Conservation (phyloP, 1,140 invertebrate genomes). For the Ruditapes philippinarum region DNA sequence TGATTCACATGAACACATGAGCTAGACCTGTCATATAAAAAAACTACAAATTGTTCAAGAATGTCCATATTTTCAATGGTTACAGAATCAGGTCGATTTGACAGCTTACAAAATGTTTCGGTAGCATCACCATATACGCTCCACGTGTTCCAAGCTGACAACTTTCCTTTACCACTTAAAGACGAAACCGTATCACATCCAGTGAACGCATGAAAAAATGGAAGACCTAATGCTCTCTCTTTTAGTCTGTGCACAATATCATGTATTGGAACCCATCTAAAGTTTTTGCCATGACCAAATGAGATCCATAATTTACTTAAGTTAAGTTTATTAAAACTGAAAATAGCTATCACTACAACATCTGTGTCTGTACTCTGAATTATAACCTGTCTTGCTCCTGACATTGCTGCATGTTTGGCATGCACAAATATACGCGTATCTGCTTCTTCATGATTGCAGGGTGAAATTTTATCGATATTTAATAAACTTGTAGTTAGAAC, state of each 20-base stretch:
- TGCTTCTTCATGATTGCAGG: conserved; percentile 79
- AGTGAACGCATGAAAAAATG: conserved; percentile 7
- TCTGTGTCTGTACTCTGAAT: conserved; percentile 76
- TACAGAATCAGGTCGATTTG: not conserved
- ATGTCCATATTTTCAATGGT: not conserved
- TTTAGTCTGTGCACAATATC: not conserved
- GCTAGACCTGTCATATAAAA: conserved; percentile 60
- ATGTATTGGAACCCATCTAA: conserved; percentile 14
- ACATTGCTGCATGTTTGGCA: conserved; percentile 61
- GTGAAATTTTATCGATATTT: conserved; percentile 20
- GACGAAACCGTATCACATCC: conserved; percentile 24
- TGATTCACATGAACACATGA: conserved; percentile 18
- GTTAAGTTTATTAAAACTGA: conserved; percentile 25
- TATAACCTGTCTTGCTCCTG: conserved; percentile 55
- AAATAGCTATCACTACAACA: conserved; percentile 75
- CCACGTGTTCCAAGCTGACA: conserved; percentile 19
- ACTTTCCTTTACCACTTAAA: not conserved
- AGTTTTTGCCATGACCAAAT: conserved; percentile 61
- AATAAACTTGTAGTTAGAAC: not conserved
- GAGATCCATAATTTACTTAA: conserved; percentile 58
- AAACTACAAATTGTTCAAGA: not conserved
- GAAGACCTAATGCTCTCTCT: not conserved
- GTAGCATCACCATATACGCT: not conserved
- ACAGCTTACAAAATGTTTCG: not conserved
- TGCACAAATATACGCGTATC: conserved; percentile 75